A percentile compares a stretch with the other conserved stretches of the same genome.
Conservation (phyloP, 1,140 invertebrate genomes). For the Uloborus diversus region DNA sequence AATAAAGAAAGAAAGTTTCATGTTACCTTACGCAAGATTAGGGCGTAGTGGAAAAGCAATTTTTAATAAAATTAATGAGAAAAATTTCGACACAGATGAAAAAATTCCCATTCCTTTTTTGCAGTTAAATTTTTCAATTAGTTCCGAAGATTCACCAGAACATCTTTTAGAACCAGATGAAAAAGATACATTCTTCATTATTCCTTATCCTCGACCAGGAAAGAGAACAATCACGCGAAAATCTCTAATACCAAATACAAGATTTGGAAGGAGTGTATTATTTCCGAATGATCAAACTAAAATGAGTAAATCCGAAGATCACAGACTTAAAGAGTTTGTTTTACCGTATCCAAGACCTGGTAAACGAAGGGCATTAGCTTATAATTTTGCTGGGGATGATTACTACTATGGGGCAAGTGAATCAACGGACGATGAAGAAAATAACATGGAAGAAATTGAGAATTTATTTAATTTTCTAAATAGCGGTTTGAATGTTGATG, state of each 20-base stretch:
- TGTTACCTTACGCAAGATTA: background rate
- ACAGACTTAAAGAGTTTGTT: too few relatives aligned
- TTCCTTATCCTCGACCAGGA: conserved; percentile 36
- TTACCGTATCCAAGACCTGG: conserved; percentile 1
- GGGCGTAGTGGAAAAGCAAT: background rate
- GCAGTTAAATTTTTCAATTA: too few relatives aligned
- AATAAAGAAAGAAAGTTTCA: background rate
- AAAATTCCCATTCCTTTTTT: too few relatives aligned
- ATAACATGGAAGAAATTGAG: too few relatives aligned
- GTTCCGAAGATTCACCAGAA: background rate
- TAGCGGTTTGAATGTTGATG: too few relatives aligned
- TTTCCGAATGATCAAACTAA: too few relatives aligned
- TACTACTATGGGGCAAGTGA: too few relatives aligned
- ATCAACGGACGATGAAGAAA: too few relatives aligned
- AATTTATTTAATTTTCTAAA: too few relatives aligned
- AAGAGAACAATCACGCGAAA: conserved; percentile 1
- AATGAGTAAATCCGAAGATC: too few relatives aligned
- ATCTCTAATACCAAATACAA: background rate
- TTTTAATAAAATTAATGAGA: background rate
- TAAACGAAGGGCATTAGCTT: too few relatives aligned
- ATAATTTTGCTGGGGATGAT: too few relatives aligned
- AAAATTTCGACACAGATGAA: background rate
- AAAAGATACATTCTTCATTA: conserved; percentile 7
- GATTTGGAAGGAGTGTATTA: background rate
- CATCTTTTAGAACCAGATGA: background rate